Evolutionary conservation across 2,888 invertebrate species (phyloP), one percentile per base, ranked within the genome.

Genomic region (Hirtodrosophila cameraria): DNA sequence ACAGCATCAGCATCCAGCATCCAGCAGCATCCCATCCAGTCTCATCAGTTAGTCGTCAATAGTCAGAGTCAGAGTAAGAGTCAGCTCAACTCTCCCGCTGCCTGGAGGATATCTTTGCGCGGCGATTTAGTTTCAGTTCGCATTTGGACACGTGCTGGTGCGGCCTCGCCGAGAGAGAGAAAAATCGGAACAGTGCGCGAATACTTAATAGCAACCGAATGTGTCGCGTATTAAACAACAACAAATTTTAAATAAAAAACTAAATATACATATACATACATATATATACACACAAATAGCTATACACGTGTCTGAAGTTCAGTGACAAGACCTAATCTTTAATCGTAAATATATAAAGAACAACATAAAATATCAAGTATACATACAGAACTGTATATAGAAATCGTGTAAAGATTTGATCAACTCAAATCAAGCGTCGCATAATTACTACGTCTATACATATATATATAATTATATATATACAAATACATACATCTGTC

Each of bases 91-190:
- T 64, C 76, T 72, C 53, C 70, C 70, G 53, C 77, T 64, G 63
- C 68, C 77, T 73, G 72, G 83, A 80, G 80, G 80, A 80, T 80
- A 85, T 85, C 80, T 79, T 85, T 68, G 72, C 75, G 71, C 75
- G 85, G 63, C 64, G 61, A 60, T 80, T 86, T 65, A 75, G 80
- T 79, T 79, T 82, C 78, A 86, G 84, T 82, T 82, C 72, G 78
- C 74, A 77, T 84, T 81, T 83, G 78, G 75, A 81, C 86, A 86
- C 81, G 84, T 84, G 77, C 82, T 70, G 74, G 54, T 83, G 70
- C 81, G 77, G 67, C 78, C 71, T 83, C 77, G 84, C 55, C 77
- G 69, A 83, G 59, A 64, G 78, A 74, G 59, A 64, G 78, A 74
- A 57, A 63, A 55, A 67, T 46, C 64, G 38, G 39, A 55, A 57